Percentiles rank a stretch among this genome's conserved stretches.
These are phyloP conservation scores for Ptychoptera contaminata DNA, from an alignment of 2,888 invertebrate genomes.

Conservation along the genomic window DNA sequence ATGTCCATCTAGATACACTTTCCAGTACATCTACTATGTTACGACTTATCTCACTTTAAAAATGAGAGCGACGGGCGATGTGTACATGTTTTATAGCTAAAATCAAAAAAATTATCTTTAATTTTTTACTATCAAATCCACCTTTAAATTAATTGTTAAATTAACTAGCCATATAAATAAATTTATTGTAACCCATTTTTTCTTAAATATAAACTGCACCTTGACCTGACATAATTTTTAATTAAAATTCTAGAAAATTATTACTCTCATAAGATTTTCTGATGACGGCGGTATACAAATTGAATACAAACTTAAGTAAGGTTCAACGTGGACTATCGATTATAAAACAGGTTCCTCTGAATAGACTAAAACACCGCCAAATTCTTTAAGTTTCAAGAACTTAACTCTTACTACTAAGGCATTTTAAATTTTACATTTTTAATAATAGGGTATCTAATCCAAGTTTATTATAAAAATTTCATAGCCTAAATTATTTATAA, in stretches of 20 bases:
- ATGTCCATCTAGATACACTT: constrained; percentile 51
- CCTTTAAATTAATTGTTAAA: constrained; percentile 38
- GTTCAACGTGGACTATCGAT: constrained; percentile 45
- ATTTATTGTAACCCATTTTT: constrained; percentile 52
- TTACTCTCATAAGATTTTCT: constrained; percentile 31
- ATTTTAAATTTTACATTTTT: constrained; percentile 24
- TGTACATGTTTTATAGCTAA: constrained; percentile 53
- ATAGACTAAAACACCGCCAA: constrained; percentile 54
- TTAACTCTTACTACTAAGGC: constrained; percentile 38
- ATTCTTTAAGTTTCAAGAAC: constrained; percentile 50
- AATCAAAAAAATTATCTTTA: constrained; percentile 37
- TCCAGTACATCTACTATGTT: constrained; percentile 67
- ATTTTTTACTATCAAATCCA: constrained; percentile 52
- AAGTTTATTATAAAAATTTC: constrained; percentile 35
- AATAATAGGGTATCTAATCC: constrained; percentile 57
- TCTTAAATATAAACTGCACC: constrained; percentile 51
- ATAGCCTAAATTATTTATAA: constrained; percentile 33
- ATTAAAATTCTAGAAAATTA: constrained; percentile 33
- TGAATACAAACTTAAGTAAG: constrained; percentile 31
- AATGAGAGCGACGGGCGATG: constrained; percentile 65
- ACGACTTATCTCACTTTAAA: constrained; percentile 58
- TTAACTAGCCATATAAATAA: constrained; percentile 29
- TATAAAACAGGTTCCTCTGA: constrained; percentile 53
- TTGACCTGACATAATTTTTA: constrained; percentile 48
- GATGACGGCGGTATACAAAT: constrained; percentile 30